phyloP scores from a whole-genome alignment of 2,113 vertebrate species.

The Rutilus rutilus region DNA sequence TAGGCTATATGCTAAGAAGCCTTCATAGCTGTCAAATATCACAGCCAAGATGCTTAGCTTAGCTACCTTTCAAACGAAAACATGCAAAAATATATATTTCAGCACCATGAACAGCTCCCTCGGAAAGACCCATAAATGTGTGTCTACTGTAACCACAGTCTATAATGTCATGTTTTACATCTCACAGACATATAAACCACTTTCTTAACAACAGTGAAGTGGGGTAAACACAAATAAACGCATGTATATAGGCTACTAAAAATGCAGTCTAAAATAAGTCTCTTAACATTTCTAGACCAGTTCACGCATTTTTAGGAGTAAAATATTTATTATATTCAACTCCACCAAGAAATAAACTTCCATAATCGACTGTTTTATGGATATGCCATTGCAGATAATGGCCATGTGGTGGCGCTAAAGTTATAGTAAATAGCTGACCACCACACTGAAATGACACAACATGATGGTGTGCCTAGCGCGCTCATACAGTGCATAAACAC shows the following conservation, averaged over 20 bases:
- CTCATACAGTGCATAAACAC: not conserved
- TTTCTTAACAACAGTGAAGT: not conserved
- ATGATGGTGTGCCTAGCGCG: not conserved
- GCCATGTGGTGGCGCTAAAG: constrained; percentile 28
- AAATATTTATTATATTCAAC: not conserved
- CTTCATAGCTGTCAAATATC: not conserved
- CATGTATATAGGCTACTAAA: not conserved
- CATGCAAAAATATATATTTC: not conserved
- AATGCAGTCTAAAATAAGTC: not conserved
- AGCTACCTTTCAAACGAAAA: not conserved
- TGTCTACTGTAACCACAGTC: not conserved
- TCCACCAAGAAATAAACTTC: not conserved
- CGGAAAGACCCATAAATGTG: not conserved
- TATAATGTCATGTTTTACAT: not conserved
- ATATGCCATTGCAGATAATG: not conserved
- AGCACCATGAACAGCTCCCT: constrained; percentile 19
- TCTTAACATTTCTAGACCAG: not conserved
- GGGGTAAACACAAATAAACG: not conserved
- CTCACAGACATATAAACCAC: not conserved
- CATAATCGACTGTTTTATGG: not conserved
- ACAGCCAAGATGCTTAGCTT: not conserved
- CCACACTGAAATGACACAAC: not conserved
- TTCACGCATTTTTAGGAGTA: not conserved
- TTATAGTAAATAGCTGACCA: not conserved
- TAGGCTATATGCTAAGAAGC: too few species aligned